Conservation (phyloP, 2,113 vertebrate species). For the Colinus virginianus region DNA sequence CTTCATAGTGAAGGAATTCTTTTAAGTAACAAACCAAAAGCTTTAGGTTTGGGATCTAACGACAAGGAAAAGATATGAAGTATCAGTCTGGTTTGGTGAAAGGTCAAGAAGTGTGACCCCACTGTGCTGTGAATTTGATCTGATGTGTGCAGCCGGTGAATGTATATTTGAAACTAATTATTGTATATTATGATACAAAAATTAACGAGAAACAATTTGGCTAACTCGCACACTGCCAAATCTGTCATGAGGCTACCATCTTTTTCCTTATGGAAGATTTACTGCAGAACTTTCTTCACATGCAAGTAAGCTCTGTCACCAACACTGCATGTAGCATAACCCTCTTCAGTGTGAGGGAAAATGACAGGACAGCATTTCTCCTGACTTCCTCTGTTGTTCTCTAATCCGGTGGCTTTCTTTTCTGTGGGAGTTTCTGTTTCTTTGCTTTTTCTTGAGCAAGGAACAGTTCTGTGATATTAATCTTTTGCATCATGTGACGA, state of each 20-base stretch:
- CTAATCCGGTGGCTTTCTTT: not conserved
- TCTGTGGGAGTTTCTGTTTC: not conserved
- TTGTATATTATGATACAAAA: not conserved
- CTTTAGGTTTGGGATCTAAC: constrained; percentile 1
- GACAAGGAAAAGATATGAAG: not conserved
- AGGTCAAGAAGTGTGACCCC: not conserved
- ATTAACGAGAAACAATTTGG: not conserved
- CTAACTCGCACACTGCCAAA: not conserved
- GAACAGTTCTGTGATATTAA: not conserved
- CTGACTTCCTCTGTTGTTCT: not conserved
- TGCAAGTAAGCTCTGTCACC: not conserved
- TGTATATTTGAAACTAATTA: not conserved
- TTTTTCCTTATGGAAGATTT: not conserved
- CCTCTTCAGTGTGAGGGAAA: not conserved
- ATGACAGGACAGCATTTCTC: not conserved
- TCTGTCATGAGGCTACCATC: not conserved
- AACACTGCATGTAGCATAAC: not conserved
- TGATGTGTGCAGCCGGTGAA: not conserved
- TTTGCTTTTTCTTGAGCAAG: not conserved
- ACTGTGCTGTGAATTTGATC: not conserved
- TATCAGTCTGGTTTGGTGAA: not conserved
- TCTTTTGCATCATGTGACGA: not conserved
- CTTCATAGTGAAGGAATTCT: not conserved
- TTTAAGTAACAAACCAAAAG: not conserved
- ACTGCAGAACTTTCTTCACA: not conserved